Evolutionary conservation across 2,113 vertebrate genomes (phyloP).

Genomic region (Phasianus colchicus): DNA sequence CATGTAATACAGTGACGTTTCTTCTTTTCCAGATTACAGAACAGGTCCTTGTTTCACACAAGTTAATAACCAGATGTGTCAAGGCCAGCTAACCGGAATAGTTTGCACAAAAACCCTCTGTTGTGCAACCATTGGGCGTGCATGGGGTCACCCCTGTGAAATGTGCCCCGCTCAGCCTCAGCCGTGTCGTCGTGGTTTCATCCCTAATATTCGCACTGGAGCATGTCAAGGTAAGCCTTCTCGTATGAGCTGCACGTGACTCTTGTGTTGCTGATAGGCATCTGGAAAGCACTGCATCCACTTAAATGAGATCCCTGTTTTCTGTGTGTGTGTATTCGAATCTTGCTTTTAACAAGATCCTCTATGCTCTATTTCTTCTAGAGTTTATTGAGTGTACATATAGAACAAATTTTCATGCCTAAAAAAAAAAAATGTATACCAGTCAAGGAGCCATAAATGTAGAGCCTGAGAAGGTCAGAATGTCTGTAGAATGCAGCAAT

Average conservation of each 20-base stretch:
- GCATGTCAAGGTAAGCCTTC: conserved; percentile 81
- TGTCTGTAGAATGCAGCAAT: not conserved
- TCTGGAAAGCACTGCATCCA: not conserved
- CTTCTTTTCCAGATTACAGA: conserved; percentile 77
- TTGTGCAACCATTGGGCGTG: conserved; percentile 82
- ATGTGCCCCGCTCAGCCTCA: conserved; percentile 82
- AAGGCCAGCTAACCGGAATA: conserved; percentile 81
- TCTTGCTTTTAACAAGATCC: not conserved
- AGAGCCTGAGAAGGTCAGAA: not conserved
- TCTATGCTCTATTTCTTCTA: not conserved
- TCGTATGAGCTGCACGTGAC: not conserved
- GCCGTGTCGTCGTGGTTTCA: conserved; percentile 81
- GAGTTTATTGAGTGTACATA: not conserved
- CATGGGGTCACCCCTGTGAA: conserved; percentile 84
- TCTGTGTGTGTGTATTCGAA: not conserved
- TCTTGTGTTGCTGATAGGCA: not conserved
- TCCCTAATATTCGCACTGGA: conserved; percentile 81
- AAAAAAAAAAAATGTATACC: not conserved
- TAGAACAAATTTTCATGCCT: not conserved
- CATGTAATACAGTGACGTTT: not conserved
- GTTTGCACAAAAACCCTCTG: conserved; percentile 85
- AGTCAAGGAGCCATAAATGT: not conserved
- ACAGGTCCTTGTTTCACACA: conserved; percentile 83
- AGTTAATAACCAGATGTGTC: conserved; percentile 81
- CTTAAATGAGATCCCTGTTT: not conserved